Conservation (phyloP, 2,113 vertebrate genomes). For the Syngnathus scovelli region DNA sequence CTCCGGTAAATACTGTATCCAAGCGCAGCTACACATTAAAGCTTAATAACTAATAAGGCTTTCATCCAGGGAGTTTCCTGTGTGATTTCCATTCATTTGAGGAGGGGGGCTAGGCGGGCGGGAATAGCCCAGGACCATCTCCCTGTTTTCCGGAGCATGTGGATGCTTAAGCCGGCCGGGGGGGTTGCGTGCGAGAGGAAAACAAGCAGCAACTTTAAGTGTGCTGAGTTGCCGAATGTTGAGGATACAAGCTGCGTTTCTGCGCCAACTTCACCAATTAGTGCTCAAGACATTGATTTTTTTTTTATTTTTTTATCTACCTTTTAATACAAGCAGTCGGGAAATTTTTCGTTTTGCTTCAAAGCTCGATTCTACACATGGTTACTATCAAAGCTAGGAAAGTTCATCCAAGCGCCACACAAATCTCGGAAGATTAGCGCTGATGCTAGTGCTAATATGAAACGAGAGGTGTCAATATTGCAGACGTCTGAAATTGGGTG, state of each 20-base stretch:
- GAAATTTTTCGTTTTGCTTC: background rate
- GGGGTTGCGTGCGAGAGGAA: slow-evolving; percentile 29
- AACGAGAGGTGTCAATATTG: too few species aligned
- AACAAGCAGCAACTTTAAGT: slow-evolving; percentile 46
- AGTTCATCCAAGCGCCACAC: background rate
- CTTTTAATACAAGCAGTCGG: background rate
- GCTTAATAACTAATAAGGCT: slow-evolving; percentile 68
- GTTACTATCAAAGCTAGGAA: background rate
- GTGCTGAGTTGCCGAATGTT: slow-evolving; percentile 35
- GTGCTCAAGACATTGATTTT: background rate
- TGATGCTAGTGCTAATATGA: background rate
- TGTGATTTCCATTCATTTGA: slow-evolving; percentile 67
- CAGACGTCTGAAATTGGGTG: too few species aligned
- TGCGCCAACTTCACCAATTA: slow-evolving; percentile 19
- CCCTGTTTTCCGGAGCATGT: slow-evolving; percentile 63
- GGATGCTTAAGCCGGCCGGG: slow-evolving; percentile 50
- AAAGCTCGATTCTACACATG: background rate
- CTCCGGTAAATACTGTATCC: slow-evolving; percentile 57
- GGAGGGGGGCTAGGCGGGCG: slow-evolving; percentile 36
- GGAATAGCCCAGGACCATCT: slow-evolving; percentile 64
- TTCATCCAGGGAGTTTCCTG: slow-evolving; percentile 69
- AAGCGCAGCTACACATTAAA: slow-evolving; percentile 69
- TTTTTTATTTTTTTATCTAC: background rate
- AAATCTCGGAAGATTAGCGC: background rate
- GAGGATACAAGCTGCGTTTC: slow-evolving; percentile 24